A percentile compares a stretch with the other conserved stretches of the same genome.
phyloP scores from a whole-genome alignment of 2,797 vertebrate genomes.

The Eleutherodactylus coqui region DNA sequence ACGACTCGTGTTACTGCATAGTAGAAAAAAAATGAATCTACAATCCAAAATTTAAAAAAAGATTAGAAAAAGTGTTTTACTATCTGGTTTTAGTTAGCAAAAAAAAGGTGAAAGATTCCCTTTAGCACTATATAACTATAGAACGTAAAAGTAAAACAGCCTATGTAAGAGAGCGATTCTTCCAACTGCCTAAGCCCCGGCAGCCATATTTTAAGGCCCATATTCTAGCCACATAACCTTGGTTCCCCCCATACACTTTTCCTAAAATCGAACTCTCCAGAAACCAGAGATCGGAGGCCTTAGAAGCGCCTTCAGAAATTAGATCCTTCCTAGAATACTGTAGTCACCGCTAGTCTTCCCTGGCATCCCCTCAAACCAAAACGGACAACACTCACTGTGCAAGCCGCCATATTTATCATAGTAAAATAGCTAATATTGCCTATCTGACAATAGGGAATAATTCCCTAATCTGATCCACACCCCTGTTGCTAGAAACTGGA shows the following conservation, averaged over 20 bases:
- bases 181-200: too few relatives aligned
- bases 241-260: not conserved
- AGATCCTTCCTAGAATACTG: not conserved
- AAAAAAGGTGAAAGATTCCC: too few relatives aligned
- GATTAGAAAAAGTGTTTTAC: too few relatives aligned
- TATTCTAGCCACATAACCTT: not conserved
- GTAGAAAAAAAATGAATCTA: too few relatives aligned
- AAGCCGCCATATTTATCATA: not conserved
- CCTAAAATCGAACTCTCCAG: not conserved
- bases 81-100: too few relatives aligned
- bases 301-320: not conserved
- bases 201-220: not conserved
- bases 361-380: not conserved
- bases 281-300: not conserved
- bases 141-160: too few relatives aligned
- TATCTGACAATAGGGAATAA: not conserved
- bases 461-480: not conserved
- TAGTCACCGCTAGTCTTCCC: not conserved
- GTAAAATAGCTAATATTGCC: not conserved
- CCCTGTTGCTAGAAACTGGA: not conserved
- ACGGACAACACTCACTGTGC: not conserved
- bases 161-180: too few relatives aligned
- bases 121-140: too few relatives aligned
- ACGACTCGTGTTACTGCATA: too few relatives aligned
- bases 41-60: too few relatives aligned